These are phyloP conservation scores for Lepidurus apus DNA, from an alignment of 1,140 invertebrate species.

Conservation along the genomic window DNA sequence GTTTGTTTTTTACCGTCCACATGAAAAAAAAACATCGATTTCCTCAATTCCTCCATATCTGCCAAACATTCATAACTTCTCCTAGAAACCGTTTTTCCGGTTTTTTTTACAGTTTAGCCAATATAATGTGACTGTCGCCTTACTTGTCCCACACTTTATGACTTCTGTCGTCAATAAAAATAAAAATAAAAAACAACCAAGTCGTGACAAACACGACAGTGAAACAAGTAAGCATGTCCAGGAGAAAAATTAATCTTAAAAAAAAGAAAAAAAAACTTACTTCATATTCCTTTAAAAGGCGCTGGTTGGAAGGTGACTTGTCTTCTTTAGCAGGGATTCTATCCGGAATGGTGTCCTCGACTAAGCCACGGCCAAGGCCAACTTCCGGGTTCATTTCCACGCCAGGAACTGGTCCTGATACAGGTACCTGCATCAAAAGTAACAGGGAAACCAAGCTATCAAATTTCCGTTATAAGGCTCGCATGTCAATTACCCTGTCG, in stretches of 20 bases:
- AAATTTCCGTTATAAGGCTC: constrained; percentile 7
- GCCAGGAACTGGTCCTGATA: background rate
- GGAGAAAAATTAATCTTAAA: too few relatives aligned
- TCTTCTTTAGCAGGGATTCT: background rate
- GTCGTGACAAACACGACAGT: background rate
- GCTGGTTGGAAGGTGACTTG: background rate
- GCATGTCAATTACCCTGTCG: background rate
- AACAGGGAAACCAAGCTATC: background rate
- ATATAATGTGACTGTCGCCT: too few relatives aligned
- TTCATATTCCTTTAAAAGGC: background rate
- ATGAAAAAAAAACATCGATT: too few relatives aligned
- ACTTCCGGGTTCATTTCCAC: constrained; percentile 18
- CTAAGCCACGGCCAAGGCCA: background rate
- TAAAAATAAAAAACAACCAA: background rate
- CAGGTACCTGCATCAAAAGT: background rate
- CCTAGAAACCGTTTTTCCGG: too few relatives aligned
- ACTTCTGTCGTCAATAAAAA: too few relatives aligned
- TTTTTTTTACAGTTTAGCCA: too few relatives aligned
- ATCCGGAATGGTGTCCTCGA: too few relatives aligned
- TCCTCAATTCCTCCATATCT: too few relatives aligned
- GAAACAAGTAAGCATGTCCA: too few relatives aligned
- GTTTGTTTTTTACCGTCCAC: too few relatives aligned
- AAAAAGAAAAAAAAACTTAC: background rate
- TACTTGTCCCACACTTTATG: too few relatives aligned
- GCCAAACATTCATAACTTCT: too few relatives aligned